Evolutionary conservation across 2,113 vertebrate species (phyloP), one percentile per base, ranked within the genome.

Genomic region (Empidonax traillii): DNA sequence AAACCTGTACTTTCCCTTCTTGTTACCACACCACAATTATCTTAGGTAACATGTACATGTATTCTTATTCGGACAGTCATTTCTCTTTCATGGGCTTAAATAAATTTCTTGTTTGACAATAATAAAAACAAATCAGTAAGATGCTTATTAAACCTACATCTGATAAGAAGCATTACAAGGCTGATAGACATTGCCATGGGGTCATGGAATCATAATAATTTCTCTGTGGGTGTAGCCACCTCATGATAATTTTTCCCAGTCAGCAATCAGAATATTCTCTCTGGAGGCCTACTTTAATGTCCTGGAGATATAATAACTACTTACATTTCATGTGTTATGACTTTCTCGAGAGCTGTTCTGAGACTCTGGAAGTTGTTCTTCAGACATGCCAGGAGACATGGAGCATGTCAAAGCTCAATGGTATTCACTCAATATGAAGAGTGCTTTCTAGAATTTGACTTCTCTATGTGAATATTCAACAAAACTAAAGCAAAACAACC

Each of bases 271-370:
- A 85, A 44, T 18, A 69, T 33, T 23, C 22, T 44, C 23, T 73
- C 49, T 43, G 15, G 27, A 93, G 27, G 23, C 41, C 65, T 59
- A 1, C 30, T 46, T 46, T 24, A 28, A 7, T 39, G 15, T 15
- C 30, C 63, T 1, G 2, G 33, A 66, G 20, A 39, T 43, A 23
- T 1, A 84, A 49, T 5, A 84, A 24, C 12, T 89, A 39, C 11
- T 5, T 56, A 16, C 0, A 15, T 71, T 78, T 69, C 5, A 37
- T 1, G 18, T 77, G n/a, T 47, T 33, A 18, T 0, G 0, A 28
- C 23, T 76, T 87, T 35, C 16, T 73, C 31, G 66, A 55, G 7
- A 55, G 27, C 41, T 53, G 31, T 27, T 69, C 33, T 77, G 51
- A 62, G 19, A 31, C 37, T 22, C 41, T 71, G 21, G 11, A 82